A percentile compares a stretch with the other conserved stretches of the same genome.
These are phyloP conservation scores for Poeciliopsis gracilis DNA, from an alignment of 2,797 vertebrate species.

Conservation along the genomic window DNA sequence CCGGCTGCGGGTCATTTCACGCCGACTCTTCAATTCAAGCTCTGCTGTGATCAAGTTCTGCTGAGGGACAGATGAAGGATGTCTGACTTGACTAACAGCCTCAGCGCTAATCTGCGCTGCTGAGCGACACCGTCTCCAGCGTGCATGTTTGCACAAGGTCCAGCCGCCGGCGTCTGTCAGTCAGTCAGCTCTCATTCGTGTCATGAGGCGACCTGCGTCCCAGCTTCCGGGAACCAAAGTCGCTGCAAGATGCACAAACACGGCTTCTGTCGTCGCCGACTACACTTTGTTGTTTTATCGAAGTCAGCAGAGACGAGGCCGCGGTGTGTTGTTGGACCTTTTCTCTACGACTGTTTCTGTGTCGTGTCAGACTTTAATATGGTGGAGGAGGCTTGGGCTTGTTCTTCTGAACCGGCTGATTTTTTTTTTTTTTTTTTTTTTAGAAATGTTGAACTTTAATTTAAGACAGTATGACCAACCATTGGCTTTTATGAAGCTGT, in stretches of 20 bases:
- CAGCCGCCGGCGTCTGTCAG: constrained; percentile 74
- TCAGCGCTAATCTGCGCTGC: constrained; percentile 50
- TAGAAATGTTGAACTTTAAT: not conserved
- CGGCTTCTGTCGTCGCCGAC: constrained; percentile 36
- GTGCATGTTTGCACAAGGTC: constrained; percentile 62
- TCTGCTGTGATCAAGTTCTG: constrained; percentile 32
- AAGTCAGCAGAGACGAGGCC: constrained; percentile 34
- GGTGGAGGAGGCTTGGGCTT: not conserved
- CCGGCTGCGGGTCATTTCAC: constrained; percentile 28
- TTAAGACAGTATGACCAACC: not conserved
- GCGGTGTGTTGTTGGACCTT: constrained; percentile 2
- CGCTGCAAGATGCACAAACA: constrained; percentile 50
- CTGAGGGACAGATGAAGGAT: constrained; percentile 69
- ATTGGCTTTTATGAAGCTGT: not conserved
- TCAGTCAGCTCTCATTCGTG: constrained; percentile 72
- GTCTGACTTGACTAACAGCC: constrained; percentile 60
- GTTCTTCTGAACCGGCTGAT: not conserved
- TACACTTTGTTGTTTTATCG: constrained; percentile 28
- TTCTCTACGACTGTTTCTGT: constrained; percentile 23
- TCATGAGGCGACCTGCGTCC: constrained; percentile 52
- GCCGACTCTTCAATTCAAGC: constrained; percentile 43
- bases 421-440: too few species aligned
- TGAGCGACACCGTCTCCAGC: constrained; percentile 70
- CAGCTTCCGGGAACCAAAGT: constrained; percentile 38
- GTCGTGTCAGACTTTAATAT: not conserved